These are phyloP conservation scores for Ctenodactylus gundi DNA, from an alignment of 2,113 vertebrate genomes.

Conservation along the genomic window DNA sequence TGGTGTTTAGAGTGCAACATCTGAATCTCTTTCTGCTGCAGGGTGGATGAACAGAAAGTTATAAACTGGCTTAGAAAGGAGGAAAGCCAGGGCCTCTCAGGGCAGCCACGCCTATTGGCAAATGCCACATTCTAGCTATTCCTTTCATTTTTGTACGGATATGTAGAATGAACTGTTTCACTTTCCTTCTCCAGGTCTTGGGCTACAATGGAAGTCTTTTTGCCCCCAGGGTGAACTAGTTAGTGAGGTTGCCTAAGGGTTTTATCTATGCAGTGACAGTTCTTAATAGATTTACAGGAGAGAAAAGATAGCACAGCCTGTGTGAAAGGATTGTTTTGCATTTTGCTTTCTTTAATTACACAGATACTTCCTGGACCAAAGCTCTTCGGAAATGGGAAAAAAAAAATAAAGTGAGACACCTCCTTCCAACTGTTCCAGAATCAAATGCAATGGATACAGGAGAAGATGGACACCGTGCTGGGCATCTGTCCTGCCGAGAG, in stretches of 20 bases:
- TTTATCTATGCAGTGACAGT: slow-evolving; percentile 74
- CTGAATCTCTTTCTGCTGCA: background rate
- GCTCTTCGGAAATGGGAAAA: slow-evolving; percentile 43
- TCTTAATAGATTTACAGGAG: slow-evolving; percentile 73
- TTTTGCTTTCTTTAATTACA: slow-evolving; percentile 71
- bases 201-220: slow-evolving; percentile 54
- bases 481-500: background rate
- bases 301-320: slow-evolving; percentile 36
- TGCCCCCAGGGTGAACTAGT: slow-evolving; percentile 62
- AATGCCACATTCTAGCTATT: slow-evolving; percentile 45
- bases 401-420: too few species aligned
- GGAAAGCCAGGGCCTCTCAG: background rate
- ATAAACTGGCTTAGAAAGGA: slow-evolving; percentile 40
- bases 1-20: background rate
- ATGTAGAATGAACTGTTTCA: slow-evolving; percentile 63
- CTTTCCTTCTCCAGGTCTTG: slow-evolving; percentile 58
- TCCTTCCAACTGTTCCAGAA: background rate
- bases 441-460: background rate
- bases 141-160: slow-evolving; percentile 61
- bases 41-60: slow-evolving; percentile 46
- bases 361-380: slow-evolving; percentile 60
- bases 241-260: slow-evolving; percentile 56
- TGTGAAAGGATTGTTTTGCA: slow-evolving; percentile 54
- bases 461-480: background rate
- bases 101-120: background rate